These are phyloP conservation scores for Zaprionus obscuricornis DNA, from an alignment of 2,888 invertebrate species.

Conservation along the genomic window DNA sequence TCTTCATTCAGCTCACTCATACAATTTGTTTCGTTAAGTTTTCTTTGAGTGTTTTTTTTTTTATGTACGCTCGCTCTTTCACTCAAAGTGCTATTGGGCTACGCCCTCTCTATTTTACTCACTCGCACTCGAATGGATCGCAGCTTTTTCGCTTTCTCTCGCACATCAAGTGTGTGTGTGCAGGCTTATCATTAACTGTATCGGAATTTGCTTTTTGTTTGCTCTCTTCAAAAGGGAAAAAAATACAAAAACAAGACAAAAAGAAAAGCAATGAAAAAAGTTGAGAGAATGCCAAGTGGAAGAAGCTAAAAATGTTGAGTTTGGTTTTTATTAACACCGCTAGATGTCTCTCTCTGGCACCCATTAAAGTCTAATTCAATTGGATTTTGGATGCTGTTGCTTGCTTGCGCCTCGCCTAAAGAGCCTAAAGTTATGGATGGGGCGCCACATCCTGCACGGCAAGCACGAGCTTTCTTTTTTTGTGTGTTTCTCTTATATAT, in stretches of 20 bases:
- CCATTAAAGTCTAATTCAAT: conserved; percentile 73
- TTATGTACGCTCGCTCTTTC: conserved; percentile 30
- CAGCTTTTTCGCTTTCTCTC: conserved; percentile 28
- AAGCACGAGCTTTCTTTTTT: too few relatives aligned
- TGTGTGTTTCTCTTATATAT: too few relatives aligned
- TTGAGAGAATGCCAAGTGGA: conserved; percentile 28
- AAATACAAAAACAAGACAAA: conserved; percentile 7
- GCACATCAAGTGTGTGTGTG: not conserved
- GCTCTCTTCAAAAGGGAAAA: conserved; percentile 24
- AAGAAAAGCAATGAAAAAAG: conserved; percentile 5
- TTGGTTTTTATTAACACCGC: conserved; percentile 73
- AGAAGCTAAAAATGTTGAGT: conserved; percentile 51
- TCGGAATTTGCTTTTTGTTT: conserved; percentile 63
- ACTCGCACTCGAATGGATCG: conserved; percentile 23
- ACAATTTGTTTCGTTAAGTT: conserved; percentile 55
- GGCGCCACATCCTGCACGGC: too few relatives aligned
- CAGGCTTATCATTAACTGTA: conserved; percentile 76
- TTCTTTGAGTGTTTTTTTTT: too few relatives aligned
- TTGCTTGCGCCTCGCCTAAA: not conserved
- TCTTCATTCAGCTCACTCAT: conserved; percentile 31
- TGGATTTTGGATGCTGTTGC: conserved; percentile 54
- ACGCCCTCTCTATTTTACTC: conserved; percentile 39
- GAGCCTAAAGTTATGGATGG: conserved; percentile 12
- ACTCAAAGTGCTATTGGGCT: conserved; percentile 35
- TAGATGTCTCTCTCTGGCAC: conserved; percentile 76